A percentile compares a stretch with the other conserved stretches of the same genome.
Evolutionary conservation across 2,797 vertebrate genomes (phyloP).

Genomic region (Pangasius sanitwongsei): DNA sequence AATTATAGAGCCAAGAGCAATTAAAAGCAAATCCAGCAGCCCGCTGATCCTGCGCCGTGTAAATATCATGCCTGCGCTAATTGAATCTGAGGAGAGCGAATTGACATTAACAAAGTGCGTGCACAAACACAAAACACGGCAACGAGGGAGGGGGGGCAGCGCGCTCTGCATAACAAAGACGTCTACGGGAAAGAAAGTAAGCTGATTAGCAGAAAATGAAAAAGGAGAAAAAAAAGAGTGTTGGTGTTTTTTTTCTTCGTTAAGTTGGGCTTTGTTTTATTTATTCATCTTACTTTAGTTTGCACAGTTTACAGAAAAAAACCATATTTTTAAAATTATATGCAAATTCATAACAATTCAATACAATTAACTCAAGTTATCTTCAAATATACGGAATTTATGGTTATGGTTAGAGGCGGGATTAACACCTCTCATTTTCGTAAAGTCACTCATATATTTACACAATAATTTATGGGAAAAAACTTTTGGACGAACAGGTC

Average conservation of each 20-base stretch:
- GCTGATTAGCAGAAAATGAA: slow-evolving; percentile 5
- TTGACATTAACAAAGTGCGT: slow-evolving; percentile 53
- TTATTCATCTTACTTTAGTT: slow-evolving; percentile 1
- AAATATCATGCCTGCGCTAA: slow-evolving; percentile 55
- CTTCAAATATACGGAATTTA: no score
- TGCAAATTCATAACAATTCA: neutral
- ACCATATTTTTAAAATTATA: neutral
- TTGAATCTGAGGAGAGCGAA: slow-evolving; percentile 54
- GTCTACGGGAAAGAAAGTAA: neutral
- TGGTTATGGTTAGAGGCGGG: neutral
- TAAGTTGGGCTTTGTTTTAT: neutral
- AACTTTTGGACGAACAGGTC: neutral
- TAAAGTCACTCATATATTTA: no score
- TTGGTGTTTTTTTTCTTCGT: neutral
- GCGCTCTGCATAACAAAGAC: slow-evolving; percentile 42
- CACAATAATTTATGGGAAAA: no score
- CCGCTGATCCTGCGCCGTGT: slow-evolving; percentile 49
- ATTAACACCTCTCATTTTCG: neutral
- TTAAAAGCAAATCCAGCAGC: slow-evolving; percentile 51
- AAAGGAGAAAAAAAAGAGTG: neutral
- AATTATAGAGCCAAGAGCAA: slow-evolving; percentile 49
- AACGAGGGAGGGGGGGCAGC: slow-evolving; percentile 16
- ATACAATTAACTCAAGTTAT: neutral
- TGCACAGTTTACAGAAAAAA: neutral
- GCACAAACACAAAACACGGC: slow-evolving; percentile 40